Base-by-base conservation (phyloP, 1,140 invertebrate genomes). In the Hestina assimilis region DNA sequence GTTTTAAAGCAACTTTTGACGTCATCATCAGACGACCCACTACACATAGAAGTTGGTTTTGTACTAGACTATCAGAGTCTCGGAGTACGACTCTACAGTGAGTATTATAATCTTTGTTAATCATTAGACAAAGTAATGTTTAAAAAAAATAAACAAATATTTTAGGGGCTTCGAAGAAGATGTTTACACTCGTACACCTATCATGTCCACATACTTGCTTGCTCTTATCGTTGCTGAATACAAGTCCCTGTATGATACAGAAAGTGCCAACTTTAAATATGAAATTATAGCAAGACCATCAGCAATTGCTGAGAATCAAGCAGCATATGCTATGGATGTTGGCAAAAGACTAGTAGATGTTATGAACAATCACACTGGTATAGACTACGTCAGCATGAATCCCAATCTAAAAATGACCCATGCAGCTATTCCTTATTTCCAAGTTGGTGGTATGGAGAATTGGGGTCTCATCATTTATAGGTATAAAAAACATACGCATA, bases 201-300 rank as follows among this genome's bases (percentile, higher is more conserved):
- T 87, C 2, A 98, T 98, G 96, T 96, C 96, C 0, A 96, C 96
- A 0, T 98, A 98, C 61, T 78, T 98, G 2, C 85, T 98, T 7
- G 96, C 96, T 1, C 92, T 97, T 65, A 90, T 96, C 2, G 91
- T 98, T 1, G 94, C 93, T 15, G 93, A 97, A 59, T 97, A 96
- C 28, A 52, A 60, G 0, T 74, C 63, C n/a, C 62, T 89, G n/a
- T 55, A 63, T 11, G 28, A 63, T 8, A 7, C 21, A 20, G 21
- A 54, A 8, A 64, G 69, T 7, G 33, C 11, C 0, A 87, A 87
- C 11, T 19, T 77, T 0, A 88, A 90, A 0, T 91, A 93, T 20
- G 82, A 85, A 50, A 92, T 98, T 1, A 94, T 95, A 78, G 93
- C 94, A 1, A 91, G 94, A 33, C 90, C 91, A 5, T 92, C 92